phyloP scores from a whole-genome alignment of 2,113 vertebrate genomes.

The Silurus asotus region DNA sequence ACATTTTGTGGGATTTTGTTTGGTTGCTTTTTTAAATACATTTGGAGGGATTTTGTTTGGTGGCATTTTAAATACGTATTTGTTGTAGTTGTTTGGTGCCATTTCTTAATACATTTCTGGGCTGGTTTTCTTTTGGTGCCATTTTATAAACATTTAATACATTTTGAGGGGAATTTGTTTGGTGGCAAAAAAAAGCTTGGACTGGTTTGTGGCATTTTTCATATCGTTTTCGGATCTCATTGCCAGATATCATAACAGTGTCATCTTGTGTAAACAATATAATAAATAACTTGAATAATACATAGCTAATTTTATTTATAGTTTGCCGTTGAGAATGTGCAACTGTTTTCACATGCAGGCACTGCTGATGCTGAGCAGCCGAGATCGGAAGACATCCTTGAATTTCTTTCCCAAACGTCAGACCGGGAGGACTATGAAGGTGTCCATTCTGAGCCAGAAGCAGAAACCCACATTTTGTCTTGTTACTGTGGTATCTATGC shows the following conservation, averaged over 20 bases:
- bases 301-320: background rate
- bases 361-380: constrained; percentile 58
- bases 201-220: no score
- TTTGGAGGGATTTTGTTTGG: no score
- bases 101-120: no score
- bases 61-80: no score
- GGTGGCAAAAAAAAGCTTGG: no score
- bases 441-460: constrained; percentile 64
- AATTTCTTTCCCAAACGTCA: constrained; percentile 69
- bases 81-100: no score
- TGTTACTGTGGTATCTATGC: constrained; percentile 58
- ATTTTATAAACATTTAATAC: no score
- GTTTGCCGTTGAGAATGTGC: constrained; percentile 10
- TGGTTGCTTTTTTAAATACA: no score
- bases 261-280: background rate
- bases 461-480: constrained; percentile 66
- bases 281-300: background rate
- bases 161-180: no score
- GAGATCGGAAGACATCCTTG: constrained; percentile 54
- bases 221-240: no score
- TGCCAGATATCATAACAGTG: background rate
- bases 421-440: constrained; percentile 61
- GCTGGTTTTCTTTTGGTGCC: no score
- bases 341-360: constrained; percentile 46
- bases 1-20: no score